Base-by-base conservation (phyloP, 2,797 vertebrate genomes). In the Amblyopsis hoosieri region DNA sequence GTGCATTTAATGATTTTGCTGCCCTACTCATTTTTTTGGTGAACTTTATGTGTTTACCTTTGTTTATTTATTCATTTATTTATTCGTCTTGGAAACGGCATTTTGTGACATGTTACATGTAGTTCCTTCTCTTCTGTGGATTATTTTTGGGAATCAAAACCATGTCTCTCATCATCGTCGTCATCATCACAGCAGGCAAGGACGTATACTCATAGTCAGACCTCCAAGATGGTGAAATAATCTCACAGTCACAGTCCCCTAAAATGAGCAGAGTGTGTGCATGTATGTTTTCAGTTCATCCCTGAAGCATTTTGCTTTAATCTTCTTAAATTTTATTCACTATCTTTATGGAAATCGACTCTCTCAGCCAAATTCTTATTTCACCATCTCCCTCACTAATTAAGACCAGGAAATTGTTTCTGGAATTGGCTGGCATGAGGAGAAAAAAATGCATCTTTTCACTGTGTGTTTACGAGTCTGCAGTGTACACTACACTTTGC, bases 261-360 rank as follows among this genome's bases (percentile, higher is more conserved):
- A 53, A 71, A 66, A 67, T 72, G 65, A 72, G 55, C 31, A 9
- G 53, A 54, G 53, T 51, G 29, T 56, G 13, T 48, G 45, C 54
- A 31, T 61, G 64, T 14, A 49, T 72, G 45, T 67, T 77, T 67
- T 62, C 55, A 64, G 59, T 62, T 87, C 75, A 75, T 88, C 81
- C 81, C 82, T 65, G 1, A 62, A 85, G 82, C 66, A 73, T 71
- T 85, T 77, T 79, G 67, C 76, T 80, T 86, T 87, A 89, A 89
- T 86, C 85, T 84, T 66, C 71, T 82, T 83, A 89, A 87, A 89
- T 87, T 89, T 90, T 79, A 86, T 87, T 87, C 76, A 76, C 80
- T 84, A 88, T 90, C 88, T 90, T 87, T 82, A 89, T 86, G 87
- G 85, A 89, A 90, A 90, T 89, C 80, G 76, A 74, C 74, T 79